Percentiles rank a stretch among this genome's conserved stretches.
Evolutionary conservation across 2,888 invertebrate species (phyloP).

Genomic region (Acronicta psi): DNA sequence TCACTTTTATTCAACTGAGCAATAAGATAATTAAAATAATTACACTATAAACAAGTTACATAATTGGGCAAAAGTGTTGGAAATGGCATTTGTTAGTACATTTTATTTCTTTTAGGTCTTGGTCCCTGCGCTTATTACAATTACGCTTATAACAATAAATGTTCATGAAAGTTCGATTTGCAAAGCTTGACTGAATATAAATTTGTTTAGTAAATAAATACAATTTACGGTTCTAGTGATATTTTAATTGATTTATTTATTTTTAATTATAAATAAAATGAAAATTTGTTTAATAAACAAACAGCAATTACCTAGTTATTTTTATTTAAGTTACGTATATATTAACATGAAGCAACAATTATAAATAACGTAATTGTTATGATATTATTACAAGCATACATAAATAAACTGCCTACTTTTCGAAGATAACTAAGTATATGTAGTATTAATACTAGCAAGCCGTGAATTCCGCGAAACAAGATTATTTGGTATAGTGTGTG

Average conservation of each 20-base stretch:
- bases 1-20: slow-evolving; percentile 27
- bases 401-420: neutral
- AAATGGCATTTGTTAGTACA: slow-evolving; percentile 18
- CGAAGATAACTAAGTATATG: no score
- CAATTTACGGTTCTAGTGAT: slow-evolving; percentile 9
- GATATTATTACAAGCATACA: neutral
- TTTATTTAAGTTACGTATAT: no score
- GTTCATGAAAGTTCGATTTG: slow-evolving; percentile 59
- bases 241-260: slow-evolving; percentile 34
- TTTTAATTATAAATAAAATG: slow-evolving; percentile 10
- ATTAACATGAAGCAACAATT: no score
- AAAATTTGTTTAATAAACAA: neutral
- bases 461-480: no score
- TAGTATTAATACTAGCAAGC: no score
- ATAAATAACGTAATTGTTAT: neutral
- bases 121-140: slow-evolving; percentile 58
- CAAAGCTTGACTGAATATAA: slow-evolving; percentile 63
- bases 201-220: slow-evolving; percentile 54
- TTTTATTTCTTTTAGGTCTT: slow-evolving; percentile 15
- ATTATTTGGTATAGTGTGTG: no score
- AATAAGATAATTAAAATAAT: slow-evolving; percentile 35
- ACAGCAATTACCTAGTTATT: neutral
- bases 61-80: slow-evolving; percentile 36
- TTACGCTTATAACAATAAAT: slow-evolving; percentile 68
- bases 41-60: slow-evolving; percentile 30